Evolutionary conservation across 2,888 invertebrate genomes (phyloP).

Genomic region (Latheticus oryzae): DNA sequence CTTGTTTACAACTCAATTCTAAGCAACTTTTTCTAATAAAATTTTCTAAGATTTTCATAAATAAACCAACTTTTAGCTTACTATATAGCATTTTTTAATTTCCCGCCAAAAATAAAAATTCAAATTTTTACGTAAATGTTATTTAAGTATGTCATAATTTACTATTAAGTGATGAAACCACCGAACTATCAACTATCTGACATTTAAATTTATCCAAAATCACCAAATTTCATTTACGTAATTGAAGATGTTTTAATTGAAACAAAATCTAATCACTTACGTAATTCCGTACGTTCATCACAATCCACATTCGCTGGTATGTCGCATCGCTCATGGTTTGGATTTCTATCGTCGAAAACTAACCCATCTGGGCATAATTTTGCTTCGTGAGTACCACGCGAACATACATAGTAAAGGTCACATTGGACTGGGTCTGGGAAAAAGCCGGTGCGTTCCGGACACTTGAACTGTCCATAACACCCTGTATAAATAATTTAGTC

Average conservation of each 20-base stretch:
- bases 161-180: too few relatives aligned
- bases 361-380: conserved; percentile 83
- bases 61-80: too few relatives aligned
- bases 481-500: conserved; percentile 23
- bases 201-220: too few relatives aligned
- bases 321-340: conserved; percentile 80
- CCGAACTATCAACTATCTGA: too few relatives aligned
- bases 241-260: not conserved
- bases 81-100: too few relatives aligned
- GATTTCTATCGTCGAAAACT: conserved; percentile 79
- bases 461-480: conserved; percentile 69
- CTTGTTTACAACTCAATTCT: too few relatives aligned
- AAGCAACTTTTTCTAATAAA: too few relatives aligned
- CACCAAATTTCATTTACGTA: too few relatives aligned
- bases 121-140: too few relatives aligned
- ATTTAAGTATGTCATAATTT: too few relatives aligned
- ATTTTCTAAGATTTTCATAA: too few relatives aligned
- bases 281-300: conserved; percentile 53
- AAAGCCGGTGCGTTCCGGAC: conserved; percentile 79
- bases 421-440: conserved; percentile 81
- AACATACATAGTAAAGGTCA: conserved; percentile 82
- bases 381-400: conserved; percentile 73
- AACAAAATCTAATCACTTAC: conserved; percentile 18
- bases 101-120: too few relatives aligned
- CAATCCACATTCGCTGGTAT: conserved; percentile 83